Evolutionary conservation across 2,797 vertebrate species (phyloP), one percentile per base, ranked within the genome.

Genomic region (Characodon lateralis): DNA sequence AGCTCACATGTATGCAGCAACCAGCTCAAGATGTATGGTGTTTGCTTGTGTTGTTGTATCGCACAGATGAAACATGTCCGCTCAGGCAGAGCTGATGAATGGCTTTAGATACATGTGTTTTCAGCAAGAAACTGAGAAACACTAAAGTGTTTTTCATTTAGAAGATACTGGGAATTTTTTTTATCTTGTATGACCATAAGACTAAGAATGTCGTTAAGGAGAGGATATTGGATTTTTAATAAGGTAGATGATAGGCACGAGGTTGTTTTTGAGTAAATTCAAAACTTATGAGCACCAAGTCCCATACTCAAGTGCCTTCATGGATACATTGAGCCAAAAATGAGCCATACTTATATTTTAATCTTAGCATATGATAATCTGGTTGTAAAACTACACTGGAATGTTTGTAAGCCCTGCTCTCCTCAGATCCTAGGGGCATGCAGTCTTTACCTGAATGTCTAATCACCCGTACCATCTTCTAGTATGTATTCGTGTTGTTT

Each of bases 41-140:
- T 79, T 83, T 78, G 72, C 70, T 76, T 81, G 70, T 78, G 75
- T 69, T 71, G 74, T n/a, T 71, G 74, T n/a, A 79, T 72, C 50
- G 79, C 79, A 65, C 73, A 59, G 81, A 87, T 75, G 79, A 84
- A 76, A 88, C 79, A 65, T 73, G 51, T 79, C 87, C 75, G 56
- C 76, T 76, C 80, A 48, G 78, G 72, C 74, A 78, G 73, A 70
- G 31, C 78, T 80, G 87, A 88, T 83, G 72, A 87, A 91, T 81
- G 43, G 72, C 72, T 81, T 83, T 65, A 70, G 78, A 83, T 77
- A 72, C 68, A 63, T 31, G 68, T 53, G 10, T 56, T 61, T 41
- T 56, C 35, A 46, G 63, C 53, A 74, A 41, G 63, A 87, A 78
- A 70, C 74, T 78, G 48, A 75, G 70, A 71, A 78, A 78, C 76